A percentile compares a stretch with the other conserved stretches of the same genome.
phyloP scores from a whole-genome alignment of 2,113 vertebrate genomes.

The Cynocephalus volans region DNA sequence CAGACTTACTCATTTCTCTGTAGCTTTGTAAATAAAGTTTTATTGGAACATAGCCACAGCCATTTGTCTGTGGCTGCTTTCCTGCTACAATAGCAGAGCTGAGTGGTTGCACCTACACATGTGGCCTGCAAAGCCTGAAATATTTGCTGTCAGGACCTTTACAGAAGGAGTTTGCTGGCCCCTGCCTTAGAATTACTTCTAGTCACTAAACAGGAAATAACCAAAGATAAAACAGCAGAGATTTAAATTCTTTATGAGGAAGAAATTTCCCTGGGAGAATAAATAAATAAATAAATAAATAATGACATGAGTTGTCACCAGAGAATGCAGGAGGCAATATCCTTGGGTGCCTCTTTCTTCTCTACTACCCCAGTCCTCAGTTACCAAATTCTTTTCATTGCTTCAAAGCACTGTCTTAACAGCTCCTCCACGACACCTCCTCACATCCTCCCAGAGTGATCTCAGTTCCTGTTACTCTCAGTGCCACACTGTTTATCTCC shows the following conservation, averaged over 20 bases:
- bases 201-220: background rate
- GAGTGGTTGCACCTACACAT: background rate
- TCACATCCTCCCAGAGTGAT: fast-evolving
- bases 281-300: background rate
- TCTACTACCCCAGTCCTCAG: background rate
- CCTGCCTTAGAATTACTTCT: background rate
- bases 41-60: fast-evolving
- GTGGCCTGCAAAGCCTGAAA: background rate
- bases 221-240: background rate
- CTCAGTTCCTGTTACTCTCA: background rate
- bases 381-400: background rate
- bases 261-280: background rate
- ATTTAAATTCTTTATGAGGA: background rate
- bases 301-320: background rate
- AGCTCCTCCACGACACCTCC: fast-evolving
- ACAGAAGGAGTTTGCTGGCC: background rate
- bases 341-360: background rate
- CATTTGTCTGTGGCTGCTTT: background rate
- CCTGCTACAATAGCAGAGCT: fast-evolving
- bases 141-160: background rate
- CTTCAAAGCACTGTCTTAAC: background rate
- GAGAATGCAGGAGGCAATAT: background rate
- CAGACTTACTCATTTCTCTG: too few relatives aligned
- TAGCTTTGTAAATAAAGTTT: background rate
- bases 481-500: background rate